Evolutionary conservation across 2,113 vertebrate species (phyloP).

Genomic region (Brachypteracias leptosomus): DNA sequence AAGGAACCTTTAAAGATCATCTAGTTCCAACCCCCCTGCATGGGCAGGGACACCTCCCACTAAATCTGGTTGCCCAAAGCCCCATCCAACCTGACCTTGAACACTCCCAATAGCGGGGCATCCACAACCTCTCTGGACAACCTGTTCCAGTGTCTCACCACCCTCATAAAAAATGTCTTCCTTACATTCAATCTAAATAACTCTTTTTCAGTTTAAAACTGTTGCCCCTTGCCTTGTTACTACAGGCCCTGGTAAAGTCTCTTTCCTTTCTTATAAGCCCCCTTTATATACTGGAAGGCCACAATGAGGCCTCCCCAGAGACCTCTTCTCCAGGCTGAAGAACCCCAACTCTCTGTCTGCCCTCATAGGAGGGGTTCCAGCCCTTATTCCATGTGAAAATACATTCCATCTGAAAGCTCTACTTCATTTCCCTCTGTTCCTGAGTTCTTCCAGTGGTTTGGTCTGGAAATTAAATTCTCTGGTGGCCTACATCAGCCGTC

Average conservation of each 20-base stretch:
- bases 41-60: neutral
- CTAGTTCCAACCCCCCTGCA: neutral
- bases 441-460: neutral
- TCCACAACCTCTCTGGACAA: neutral
- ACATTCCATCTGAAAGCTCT: neutral
- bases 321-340: neutral
- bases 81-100: neutral
- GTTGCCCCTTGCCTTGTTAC: neutral
- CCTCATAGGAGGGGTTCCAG: neutral
- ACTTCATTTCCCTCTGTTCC: neutral
- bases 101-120: neutral
- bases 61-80: too few species aligned
- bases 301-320: neutral
- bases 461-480: neutral
- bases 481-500: neutral
- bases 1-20: neutral
- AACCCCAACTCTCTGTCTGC: neutral
- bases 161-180: neutral
- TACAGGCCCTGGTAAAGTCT: neutral
- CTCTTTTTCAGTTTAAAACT: neutral
- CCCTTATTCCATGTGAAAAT: neutral
- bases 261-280: neutral
- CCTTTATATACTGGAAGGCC: neutral
- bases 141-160: neutral
- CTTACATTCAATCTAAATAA: neutral